Conservation (phyloP, 2,888 invertebrate species). For the Phyllotreta cruciferae region DNA sequence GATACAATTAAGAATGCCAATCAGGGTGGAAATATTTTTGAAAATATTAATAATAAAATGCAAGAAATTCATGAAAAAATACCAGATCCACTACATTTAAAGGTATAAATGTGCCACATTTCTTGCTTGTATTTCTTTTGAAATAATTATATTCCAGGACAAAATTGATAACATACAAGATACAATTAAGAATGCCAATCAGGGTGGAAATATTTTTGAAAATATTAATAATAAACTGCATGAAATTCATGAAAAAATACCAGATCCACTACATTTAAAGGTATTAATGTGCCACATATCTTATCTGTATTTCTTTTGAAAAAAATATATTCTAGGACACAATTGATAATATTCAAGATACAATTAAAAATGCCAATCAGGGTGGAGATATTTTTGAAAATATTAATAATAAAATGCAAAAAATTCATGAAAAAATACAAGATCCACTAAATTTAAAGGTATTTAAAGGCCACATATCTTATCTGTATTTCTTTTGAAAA, state of each 20-base stretch:
- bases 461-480: too few relatives aligned
- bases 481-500: background rate
- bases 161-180: background rate
- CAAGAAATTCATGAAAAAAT: background rate
- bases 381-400: background rate
- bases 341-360: background rate
- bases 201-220: background rate
- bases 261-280: slow-evolving; percentile 16
- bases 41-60: slow-evolving; percentile 6
- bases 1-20: background rate
- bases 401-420: slow-evolving; percentile 5
- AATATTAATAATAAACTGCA: slow-evolving; percentile 5
- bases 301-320: background rate
- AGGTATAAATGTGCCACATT: background rate
- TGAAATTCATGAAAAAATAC: background rate
- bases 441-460: slow-evolving; percentile 9
- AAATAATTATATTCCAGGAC: too few relatives aligned
- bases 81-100: slow-evolving; percentile 13
- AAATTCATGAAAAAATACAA: background rate
- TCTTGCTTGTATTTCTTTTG: too few relatives aligned
- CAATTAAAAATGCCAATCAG: background rate
- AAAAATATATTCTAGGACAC: background rate
- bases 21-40: background rate
- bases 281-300: background rate
- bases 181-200: background rate